Conservation (phyloP, 2,797 vertebrate genomes). For the Hemibagrus guttatus region DNA sequence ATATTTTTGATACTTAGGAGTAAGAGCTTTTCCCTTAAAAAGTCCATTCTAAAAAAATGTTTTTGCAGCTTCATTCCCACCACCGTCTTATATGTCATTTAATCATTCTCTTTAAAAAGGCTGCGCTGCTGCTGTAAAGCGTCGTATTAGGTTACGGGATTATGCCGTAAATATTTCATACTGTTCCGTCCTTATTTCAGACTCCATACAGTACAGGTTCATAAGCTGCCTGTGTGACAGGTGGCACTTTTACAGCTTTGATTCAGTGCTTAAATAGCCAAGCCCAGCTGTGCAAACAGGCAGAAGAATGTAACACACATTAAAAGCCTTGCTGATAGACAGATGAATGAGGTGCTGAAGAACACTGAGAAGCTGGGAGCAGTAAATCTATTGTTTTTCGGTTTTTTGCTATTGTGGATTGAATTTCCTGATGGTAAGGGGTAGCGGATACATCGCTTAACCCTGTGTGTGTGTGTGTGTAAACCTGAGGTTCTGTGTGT, state of each 20-base stretch:
- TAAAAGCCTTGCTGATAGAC: constrained; percentile 33
- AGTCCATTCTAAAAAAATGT: not conserved
- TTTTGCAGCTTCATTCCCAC: not conserved
- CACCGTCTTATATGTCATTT: not conserved
- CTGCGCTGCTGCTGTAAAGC: not conserved
- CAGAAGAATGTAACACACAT: constrained; percentile 25
- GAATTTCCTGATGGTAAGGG: constrained; percentile 23
- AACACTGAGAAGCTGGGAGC: not conserved
- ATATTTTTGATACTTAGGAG: not conserved
- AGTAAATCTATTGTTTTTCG: not conserved
- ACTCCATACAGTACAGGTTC: not conserved
- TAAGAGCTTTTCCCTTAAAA: not conserved
- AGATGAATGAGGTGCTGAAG: constrained; percentile 36
- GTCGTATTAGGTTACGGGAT: not conserved
- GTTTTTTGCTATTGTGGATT: constrained; percentile 15
- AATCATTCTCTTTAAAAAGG: not conserved
- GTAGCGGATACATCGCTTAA: not conserved
- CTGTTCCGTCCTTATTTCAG: not conserved
- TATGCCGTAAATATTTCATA: constrained; percentile 1
- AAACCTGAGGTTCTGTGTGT: constrained; percentile 23
- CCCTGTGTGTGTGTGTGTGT: not conserved
- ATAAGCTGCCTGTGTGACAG: constrained; percentile 27
- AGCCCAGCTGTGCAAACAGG: constrained; percentile 38
- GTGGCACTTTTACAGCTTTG: constrained; percentile 22
- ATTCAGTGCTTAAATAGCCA: constrained; percentile 24